Evolutionary conservation across 2,888 invertebrate species (phyloP), one percentile per base, ranked within the genome.

Genomic region (Operophtera brumata): DNA sequence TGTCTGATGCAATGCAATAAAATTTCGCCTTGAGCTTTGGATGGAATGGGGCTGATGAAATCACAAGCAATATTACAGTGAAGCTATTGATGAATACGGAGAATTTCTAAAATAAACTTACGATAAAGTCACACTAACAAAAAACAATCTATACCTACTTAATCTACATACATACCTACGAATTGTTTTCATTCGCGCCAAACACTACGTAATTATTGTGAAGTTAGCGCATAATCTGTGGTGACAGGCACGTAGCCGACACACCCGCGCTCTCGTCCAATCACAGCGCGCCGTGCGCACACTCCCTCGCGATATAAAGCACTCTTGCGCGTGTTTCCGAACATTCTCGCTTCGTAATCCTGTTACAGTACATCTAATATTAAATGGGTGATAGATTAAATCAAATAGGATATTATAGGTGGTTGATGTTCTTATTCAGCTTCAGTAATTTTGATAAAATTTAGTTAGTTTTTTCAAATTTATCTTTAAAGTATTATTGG

Each of bases 401-500:
- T 65, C 75, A 77, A 73, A 86, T 82, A 58, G 82, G 78, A 75
- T 86, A 81, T 66, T 86, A 87, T 84, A 77, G 85, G 85, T 81
- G 91, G 92, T 73, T 92, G 74, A 86, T 92, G 84, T 83, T 89
- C 74, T 67, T 91, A 67, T 86, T 88, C 75, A 84, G 91, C 74
- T 87, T 92, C 82, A 87, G 91, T 87, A 84, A 91, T 91, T 80
- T 82, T 28, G 80, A 82, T 65, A 73, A 78, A 72, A 80, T 82
- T 76, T 84, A 82, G 71, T 45, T 48, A 47, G 44, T 43, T 45
- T 40, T 54, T 36, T 41, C 37, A 53, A 59, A 54, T 54, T 51
- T 5, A 67, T 2, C 20, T 70, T 64, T 26, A 20, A 73, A 75
- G 67, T 71, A 74, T 75, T 73, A 67, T 58, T 58, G 10, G 11